phyloP scores from a whole-genome alignment of 92 coral and sea anemone species.

The Blastomussa wellsi region DNA sequence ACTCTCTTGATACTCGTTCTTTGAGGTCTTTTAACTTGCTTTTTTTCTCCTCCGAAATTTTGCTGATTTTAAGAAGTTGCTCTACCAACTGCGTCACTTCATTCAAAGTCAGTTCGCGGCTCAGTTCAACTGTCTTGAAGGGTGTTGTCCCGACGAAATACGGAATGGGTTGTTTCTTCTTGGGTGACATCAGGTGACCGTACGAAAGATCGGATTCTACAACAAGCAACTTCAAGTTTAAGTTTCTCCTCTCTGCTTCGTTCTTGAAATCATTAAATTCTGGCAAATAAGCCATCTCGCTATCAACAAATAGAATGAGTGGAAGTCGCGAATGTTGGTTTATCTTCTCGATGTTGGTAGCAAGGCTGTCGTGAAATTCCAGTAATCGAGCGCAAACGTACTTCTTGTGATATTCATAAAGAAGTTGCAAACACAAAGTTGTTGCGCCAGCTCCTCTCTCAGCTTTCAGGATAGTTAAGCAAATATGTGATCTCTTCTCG shows the following conservation, averaged over 20 bases:
- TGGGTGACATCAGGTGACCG: constrained; percentile 13
- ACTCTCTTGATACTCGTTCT: constrained; percentile 32
- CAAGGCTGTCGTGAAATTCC: constrained; percentile 64
- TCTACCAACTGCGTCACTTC: constrained; percentile 61
- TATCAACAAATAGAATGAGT: constrained; percentile 70
- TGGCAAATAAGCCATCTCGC: constrained; percentile 64
- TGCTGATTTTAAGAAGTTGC: constrained; percentile 47
- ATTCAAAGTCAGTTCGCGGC: constrained; percentile 54
- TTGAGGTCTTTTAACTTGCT: constrained; percentile 33
- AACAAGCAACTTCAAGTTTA: constrained; percentile 63
- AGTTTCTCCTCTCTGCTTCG: constrained; percentile 63
- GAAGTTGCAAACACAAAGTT: constrained; percentile 74
- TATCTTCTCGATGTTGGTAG: constrained; percentile 67
- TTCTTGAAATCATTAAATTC: constrained; percentile 75
- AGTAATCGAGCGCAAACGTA: constrained; percentile 70
- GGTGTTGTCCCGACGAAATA: constrained; percentile 64
- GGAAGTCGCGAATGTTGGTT: constrained; percentile 57
- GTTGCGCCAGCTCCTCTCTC: constrained; percentile 86
- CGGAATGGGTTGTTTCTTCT: constrained; percentile 39
- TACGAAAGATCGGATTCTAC: constrained; percentile 65
- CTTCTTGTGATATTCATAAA: constrained; percentile 57
- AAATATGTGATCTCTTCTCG: constrained; percentile 64
- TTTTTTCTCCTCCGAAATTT: constrained; percentile 39
- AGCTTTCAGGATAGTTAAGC: constrained; percentile 65
- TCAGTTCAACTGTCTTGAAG: constrained; percentile 57